phyloP scores from a whole-genome alignment of 2,113 vertebrate genomes.

The Puffinus mauretanicus region DNA sequence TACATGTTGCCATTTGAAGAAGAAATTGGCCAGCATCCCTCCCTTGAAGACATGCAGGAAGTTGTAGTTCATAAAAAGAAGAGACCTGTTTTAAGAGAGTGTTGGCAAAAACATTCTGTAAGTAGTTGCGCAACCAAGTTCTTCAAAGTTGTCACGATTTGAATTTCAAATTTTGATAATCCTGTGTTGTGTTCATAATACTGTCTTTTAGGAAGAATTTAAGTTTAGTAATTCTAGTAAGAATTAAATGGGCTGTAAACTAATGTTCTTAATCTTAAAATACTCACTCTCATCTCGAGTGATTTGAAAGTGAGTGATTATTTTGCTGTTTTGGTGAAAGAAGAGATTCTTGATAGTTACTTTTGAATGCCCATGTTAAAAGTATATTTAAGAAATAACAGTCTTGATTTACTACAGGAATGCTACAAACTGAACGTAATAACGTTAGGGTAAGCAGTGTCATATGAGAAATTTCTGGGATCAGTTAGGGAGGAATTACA shows the following conservation, averaged over 20 bases:
- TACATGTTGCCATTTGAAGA: slow-evolving; percentile 98
- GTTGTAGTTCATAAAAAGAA: slow-evolving; percentile 99
- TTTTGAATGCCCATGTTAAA: background rate
- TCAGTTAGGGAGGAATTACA: fast-evolving
- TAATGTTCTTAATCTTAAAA: background rate
- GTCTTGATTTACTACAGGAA: background rate
- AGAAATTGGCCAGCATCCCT: slow-evolving; percentile 97
- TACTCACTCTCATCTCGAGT: background rate
- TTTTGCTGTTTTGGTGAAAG: background rate
- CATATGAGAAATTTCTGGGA: fast-evolving
- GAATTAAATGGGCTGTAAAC: background rate
- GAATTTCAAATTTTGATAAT: background rate
- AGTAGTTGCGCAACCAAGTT: slow-evolving; percentile 14
- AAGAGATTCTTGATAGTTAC: background rate
- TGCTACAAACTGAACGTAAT: fast-evolving
- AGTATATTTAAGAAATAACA: background rate
- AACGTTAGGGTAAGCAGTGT: fast-evolving
- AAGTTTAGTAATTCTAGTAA: background rate
- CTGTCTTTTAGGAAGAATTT: background rate
- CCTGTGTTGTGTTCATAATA: background rate
- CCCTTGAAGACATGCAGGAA: slow-evolving; percentile 98
- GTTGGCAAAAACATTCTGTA: slow-evolving; percentile 97
- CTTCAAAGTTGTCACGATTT: background rate
- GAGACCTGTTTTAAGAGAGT: slow-evolving; percentile 90
- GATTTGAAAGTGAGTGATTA: background rate